A percentile compares a stretch with the other conserved stretches of the same genome.
These are phyloP conservation scores for Acleris holmiana DNA, from an alignment of 2,888 invertebrate genomes.

Conservation along the genomic window DNA sequence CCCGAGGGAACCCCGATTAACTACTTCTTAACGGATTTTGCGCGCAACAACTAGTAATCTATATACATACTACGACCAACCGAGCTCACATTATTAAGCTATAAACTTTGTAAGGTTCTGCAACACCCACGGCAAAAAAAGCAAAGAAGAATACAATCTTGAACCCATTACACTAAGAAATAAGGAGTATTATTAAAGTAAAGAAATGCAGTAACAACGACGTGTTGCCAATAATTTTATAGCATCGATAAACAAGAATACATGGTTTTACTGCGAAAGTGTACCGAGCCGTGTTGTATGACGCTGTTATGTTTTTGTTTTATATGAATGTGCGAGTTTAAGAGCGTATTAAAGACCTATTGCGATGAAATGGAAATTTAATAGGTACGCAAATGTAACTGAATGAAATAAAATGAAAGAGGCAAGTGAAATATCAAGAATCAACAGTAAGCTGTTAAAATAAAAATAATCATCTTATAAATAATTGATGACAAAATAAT, in stretches of 20 bases:
- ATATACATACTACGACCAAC: neutral
- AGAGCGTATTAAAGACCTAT: neutral
- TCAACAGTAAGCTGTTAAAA: too few species aligned
- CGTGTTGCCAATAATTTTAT: constrained; percentile 47
- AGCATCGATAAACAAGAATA: constrained; percentile 43
- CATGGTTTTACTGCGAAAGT: constrained; percentile 42
- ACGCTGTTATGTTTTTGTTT: constrained; percentile 1
- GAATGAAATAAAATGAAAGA: too few species aligned
- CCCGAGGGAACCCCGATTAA: too few species aligned
- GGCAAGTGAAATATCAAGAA: too few species aligned
- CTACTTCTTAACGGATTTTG: too few species aligned
- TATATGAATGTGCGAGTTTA: constrained; percentile 4
- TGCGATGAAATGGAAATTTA: neutral
- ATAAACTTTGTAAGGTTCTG: neutral
- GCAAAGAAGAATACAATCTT: neutral
- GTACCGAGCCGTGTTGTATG: constrained; percentile 39
- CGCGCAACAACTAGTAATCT: neutral
- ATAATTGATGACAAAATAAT: too few species aligned
- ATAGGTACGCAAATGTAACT: too few species aligned
- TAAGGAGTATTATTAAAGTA: neutral
- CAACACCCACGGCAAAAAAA: neutral
- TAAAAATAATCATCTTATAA: too few species aligned
- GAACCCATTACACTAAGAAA: neutral
- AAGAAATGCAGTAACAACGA: constrained; percentile 21
- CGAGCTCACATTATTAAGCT: neutral